Conservation (phyloP, 1,140 invertebrate genomes). For the Drosophila novamexicana region DNA sequence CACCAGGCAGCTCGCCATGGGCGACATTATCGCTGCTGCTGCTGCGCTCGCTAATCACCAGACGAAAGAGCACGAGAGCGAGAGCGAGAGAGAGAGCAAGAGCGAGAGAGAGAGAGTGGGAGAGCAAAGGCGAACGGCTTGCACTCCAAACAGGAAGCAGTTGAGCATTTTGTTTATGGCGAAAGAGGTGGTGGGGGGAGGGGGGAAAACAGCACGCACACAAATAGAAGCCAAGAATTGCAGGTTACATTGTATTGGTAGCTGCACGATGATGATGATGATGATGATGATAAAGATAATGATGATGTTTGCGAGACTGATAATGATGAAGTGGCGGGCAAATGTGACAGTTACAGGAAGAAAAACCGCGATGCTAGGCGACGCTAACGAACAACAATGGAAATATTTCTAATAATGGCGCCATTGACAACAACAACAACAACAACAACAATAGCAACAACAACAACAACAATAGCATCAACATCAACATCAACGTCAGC, state of each 20-base stretch:
- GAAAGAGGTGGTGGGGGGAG: background rate
- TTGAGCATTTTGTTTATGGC: slow-evolving; percentile 27
- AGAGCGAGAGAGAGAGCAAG: background rate
- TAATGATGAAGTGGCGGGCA: slow-evolving; percentile 70
- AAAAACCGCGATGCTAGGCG: slow-evolving; percentile 47
- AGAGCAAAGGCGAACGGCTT: slow-evolving; percentile 21
- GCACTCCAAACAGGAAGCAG: slow-evolving; percentile 41
- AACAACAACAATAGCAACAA: slow-evolving; percentile 5
- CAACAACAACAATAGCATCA: slow-evolving; percentile 8
- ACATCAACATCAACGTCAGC: slow-evolving; percentile 55
- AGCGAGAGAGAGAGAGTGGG: slow-evolving; percentile 23
- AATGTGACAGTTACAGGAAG: slow-evolving; percentile 73
- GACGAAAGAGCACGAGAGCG: slow-evolving; percentile 30
- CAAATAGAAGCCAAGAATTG: slow-evolving; percentile 22
- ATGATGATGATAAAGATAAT: background rate
- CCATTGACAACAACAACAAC: slow-evolving; percentile 43
- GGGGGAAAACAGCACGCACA: background rate
- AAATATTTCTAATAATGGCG: slow-evolving; percentile 56
- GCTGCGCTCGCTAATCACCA: slow-evolving; percentile 62
- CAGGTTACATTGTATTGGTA: slow-evolving; percentile 46
- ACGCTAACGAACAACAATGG: slow-evolving; percentile 53
- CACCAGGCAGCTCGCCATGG: slow-evolving; percentile 31
- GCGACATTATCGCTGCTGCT: slow-evolving; percentile 61
- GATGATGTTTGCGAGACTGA: slow-evolving; percentile 45
- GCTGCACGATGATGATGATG: slow-evolving; percentile 2